phyloP scores from a whole-genome alignment of 2,113 vertebrate species.

The Ceuthmochares aereus region DNA sequence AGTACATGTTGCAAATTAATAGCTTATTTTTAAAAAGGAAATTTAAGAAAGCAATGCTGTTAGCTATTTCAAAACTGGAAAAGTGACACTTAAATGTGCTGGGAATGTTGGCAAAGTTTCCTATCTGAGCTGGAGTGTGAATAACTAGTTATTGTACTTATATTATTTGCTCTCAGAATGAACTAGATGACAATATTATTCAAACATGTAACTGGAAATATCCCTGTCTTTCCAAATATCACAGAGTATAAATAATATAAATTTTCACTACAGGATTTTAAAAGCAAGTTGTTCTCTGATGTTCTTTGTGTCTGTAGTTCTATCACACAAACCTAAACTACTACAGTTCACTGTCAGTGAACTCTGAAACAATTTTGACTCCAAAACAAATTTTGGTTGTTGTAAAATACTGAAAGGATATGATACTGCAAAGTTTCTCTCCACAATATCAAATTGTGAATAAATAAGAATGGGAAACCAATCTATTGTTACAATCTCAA shows the following conservation, averaged over 20 bases:
- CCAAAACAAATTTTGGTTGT: neutral
- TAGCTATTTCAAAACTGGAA: slow-evolving; percentile 25
- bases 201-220: neutral
- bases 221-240: neutral
- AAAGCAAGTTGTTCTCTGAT: neutral
- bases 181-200: neutral
- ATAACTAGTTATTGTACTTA: neutral
- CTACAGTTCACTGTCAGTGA: neutral
- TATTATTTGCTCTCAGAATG: neutral
- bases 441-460: neutral
- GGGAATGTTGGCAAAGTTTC: slow-evolving; percentile 11
- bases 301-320: neutral
- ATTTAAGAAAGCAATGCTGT: neutral
- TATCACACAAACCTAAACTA: neutral
- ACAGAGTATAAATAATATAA: neutral
- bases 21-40: slow-evolving; percentile 33
- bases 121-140: neutral
- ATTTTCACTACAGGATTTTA: neutral
- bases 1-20: slow-evolving; percentile 7
- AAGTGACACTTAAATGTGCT: neutral
- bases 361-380: neutral
- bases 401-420: neutral
- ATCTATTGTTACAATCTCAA: neutral
- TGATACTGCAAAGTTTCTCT: neutral
- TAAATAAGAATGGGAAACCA: neutral